Percentiles rank a stretch among this genome's conserved stretches.
Evolutionary conservation across 2,113 vertebrate genomes (phyloP).

Genomic region (Sapayoa aenigma): DNA sequence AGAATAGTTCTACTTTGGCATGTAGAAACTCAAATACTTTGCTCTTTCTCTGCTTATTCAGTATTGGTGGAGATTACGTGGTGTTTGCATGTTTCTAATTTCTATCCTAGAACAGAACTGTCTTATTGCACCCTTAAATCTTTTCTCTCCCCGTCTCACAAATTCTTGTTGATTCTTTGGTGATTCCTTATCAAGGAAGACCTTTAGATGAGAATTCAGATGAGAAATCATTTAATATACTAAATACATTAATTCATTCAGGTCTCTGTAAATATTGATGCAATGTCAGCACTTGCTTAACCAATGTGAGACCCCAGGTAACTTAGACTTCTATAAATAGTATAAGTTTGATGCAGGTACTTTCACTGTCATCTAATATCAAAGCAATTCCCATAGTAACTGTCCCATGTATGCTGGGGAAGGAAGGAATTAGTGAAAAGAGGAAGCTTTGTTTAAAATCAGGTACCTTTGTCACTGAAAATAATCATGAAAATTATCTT

Average conservation of each 20-base stretch:
- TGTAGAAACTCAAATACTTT: accelerated
- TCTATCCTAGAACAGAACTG: not conserved
- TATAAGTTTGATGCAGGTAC: not conserved
- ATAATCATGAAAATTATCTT: not conserved
- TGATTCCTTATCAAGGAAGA: not conserved
- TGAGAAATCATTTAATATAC: not conserved
- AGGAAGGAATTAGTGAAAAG: not conserved
- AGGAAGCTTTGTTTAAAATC: not conserved
- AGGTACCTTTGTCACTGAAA: not conserved
- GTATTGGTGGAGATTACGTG: not conserved
- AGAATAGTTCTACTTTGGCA: not conserved
- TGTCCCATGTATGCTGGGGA: accelerated
- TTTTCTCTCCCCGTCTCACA: not conserved
- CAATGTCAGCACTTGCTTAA: not conserved
- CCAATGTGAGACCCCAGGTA: not conserved
- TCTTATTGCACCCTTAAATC: not conserved
- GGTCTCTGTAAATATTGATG: not conserved
- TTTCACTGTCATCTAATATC: not conserved
- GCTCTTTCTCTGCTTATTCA: not conserved
- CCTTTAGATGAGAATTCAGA: not conserved
- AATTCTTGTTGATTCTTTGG: not conserved
- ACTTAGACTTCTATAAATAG: not conserved
- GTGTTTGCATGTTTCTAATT: not conserved
- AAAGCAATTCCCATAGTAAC: not conserved
- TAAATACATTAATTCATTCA: not conserved